Conservation (phyloP, 92 coral and sea anemone species). For the Zoanthus solanderi region DNA sequence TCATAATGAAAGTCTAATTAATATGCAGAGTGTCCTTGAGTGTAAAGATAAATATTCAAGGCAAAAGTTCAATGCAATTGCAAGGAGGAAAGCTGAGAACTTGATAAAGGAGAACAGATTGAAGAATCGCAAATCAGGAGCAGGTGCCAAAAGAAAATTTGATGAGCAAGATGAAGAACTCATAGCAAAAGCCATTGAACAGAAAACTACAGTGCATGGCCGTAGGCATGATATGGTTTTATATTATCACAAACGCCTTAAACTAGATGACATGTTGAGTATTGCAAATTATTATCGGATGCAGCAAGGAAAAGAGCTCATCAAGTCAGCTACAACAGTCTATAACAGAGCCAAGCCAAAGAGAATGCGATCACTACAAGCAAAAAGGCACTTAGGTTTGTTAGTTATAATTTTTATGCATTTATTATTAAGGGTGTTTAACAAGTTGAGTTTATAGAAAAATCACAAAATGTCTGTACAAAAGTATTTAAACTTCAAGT, state of each 20-base stretch:
- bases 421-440: conserved; percentile 1
- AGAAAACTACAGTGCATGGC: conserved; percentile 62
- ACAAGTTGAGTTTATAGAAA: conserved; percentile 1
- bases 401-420: neutral
- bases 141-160: conserved; percentile 57
- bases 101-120: conserved; percentile 56
- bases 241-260: conserved; percentile 62
- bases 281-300: conserved; percentile 58
- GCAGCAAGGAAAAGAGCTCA: conserved; percentile 57
- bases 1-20: conserved; percentile 33
- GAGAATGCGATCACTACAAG: conserved; percentile 48
- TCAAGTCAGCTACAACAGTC: conserved; percentile 62
- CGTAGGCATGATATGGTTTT: conserved; percentile 67
- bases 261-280: conserved; percentile 56
- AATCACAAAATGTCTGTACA: conserved; percentile 12
- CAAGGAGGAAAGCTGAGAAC: conserved; percentile 21
- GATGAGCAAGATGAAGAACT: conserved; percentile 60
- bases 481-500: conserved; percentile 11
- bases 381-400: conserved; percentile 38
- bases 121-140: conserved; percentile 35
- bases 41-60: conserved; percentile 21
- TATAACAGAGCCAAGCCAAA: conserved; percentile 54
- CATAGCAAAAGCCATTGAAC: conserved; percentile 62
- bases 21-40: conserved; percentile 25
- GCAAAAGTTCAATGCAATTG: conserved; percentile 48